Evolutionary conservation across 2,797 vertebrate species (phyloP).

Genomic region (Catostomus latipinnis): DNA sequence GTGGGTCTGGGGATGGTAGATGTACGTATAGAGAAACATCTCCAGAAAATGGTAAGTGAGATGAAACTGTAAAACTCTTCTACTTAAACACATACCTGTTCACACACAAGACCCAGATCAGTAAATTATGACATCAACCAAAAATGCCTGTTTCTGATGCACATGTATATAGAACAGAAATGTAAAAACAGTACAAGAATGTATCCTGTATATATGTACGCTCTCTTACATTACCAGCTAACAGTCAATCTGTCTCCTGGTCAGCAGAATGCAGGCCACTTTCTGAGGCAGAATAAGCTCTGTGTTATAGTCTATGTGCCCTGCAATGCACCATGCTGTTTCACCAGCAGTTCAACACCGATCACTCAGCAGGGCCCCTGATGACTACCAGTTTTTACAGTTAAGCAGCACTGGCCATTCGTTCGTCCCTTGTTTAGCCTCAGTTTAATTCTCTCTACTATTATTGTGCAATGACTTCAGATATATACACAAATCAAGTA

Average conservation of each 20-base stretch:
- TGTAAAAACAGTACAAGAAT: too few species aligned
- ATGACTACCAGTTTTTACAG: slow-evolving; percentile 67
- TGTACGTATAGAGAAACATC: slow-evolving; percentile 90
- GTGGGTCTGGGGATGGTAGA: slow-evolving; percentile 98
- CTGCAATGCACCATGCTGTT: slow-evolving; percentile 55
- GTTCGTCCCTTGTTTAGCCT: slow-evolving; percentile 41
- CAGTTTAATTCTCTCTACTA: background rate
- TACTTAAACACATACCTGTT: background rate
- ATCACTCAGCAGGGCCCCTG: slow-evolving; percentile 33
- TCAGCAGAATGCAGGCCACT: background rate
- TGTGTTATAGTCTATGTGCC: slow-evolving; percentile 24
- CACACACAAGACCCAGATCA: too few species aligned
- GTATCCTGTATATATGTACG: too few species aligned
- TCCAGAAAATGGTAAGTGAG: slow-evolving; percentile 90
- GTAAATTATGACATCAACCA: too few species aligned
- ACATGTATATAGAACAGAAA: too few species aligned
- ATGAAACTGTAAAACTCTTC: background rate
- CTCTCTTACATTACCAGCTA: too few species aligned
- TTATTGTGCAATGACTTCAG: too few species aligned
- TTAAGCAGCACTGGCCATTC: slow-evolving; percentile 60
- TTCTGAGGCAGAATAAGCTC: slow-evolving; percentile 12
- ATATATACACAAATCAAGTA: too few species aligned
- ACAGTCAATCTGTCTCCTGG: too few species aligned
- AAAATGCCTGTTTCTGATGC: too few species aligned
- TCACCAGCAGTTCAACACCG: slow-evolving; percentile 36